These are phyloP conservation scores for Atethmia centrago DNA, from an alignment of 2,888 invertebrate species.

Conservation along the genomic window DNA sequence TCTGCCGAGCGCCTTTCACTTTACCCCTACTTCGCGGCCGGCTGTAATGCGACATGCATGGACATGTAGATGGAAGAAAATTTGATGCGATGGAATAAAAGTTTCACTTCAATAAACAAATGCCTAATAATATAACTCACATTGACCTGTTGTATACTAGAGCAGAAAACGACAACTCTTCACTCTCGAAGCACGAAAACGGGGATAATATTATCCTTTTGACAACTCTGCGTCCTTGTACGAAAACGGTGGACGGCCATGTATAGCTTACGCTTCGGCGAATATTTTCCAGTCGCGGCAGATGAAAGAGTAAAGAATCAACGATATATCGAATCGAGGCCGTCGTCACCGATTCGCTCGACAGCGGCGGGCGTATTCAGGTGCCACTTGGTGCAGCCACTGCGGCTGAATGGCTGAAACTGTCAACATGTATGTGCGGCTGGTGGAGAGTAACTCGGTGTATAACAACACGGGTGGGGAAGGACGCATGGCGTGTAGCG, in stretches of 20 bases:
- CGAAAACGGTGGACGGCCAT: background rate
- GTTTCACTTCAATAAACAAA: no score
- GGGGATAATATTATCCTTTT: background rate
- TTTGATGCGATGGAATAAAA: no score
- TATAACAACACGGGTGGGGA: conserved; percentile 94
- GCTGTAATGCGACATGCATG: no score
- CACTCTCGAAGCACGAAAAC: background rate
- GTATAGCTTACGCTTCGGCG: background rate
- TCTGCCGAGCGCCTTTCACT: no score
- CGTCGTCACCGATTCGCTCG: conserved; percentile 80
- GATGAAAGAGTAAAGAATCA: conserved; percentile 21
- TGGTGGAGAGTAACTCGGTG: conserved; percentile 96
- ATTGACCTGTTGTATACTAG: conserved; percentile 1
- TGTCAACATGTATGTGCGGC: conserved; percentile 94
- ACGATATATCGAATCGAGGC: background rate
- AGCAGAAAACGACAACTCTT: conserved; percentile 23
- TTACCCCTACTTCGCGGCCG: no score
- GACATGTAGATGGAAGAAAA: no score
- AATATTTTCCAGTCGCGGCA: background rate
- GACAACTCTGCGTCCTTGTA: background rate
- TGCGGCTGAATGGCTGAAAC: conserved; percentile 94
- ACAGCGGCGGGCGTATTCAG: conserved; percentile 82
- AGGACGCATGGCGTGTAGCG: conserved; percentile 91
- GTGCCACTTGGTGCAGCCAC: conserved; percentile 92
- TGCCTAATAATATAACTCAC: conserved; percentile 20